Evolutionary conservation across 2,888 invertebrate species (phyloP).

Genomic region (Tipula helvola): DNA sequence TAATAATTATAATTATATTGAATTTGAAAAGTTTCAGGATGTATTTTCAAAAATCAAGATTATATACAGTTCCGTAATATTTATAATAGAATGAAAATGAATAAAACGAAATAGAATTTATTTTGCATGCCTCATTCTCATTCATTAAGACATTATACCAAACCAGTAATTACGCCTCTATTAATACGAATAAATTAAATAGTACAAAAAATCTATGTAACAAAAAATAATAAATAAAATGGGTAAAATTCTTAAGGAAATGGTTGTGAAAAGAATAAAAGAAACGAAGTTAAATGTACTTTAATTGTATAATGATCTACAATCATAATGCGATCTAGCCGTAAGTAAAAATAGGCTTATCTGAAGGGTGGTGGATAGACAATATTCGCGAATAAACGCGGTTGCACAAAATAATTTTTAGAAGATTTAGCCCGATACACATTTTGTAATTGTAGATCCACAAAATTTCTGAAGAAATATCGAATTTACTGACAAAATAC

Average conservation of each 20-base stretch:
- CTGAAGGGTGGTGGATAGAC: too few species aligned
- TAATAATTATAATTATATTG: background rate
- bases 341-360: too few species aligned
- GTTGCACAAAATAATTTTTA: too few species aligned
- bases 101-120: background rate
- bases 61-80: background rate
- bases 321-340: too few species aligned
- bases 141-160: background rate
- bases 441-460: too few species aligned
- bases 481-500: too few species aligned
- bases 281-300: background rate
- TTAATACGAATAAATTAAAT: slow-evolving; percentile 8
- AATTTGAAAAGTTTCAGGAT: background rate
- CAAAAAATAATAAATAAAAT: background rate
- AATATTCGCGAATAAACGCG: too few species aligned
- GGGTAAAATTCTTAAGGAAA: background rate
- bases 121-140: background rate
- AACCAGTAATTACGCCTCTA: slow-evolving; percentile 6
- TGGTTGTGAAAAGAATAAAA: background rate
- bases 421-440: too few species aligned
- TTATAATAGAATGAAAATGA: background rate
- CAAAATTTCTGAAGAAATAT: too few species aligned
- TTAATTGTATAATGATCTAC: too few species aligned
- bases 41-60: background rate
- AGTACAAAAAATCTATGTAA: background rate